phyloP scores from a whole-genome alignment of 2,888 invertebrate genomes.

The Parelbella ahira region DNA sequence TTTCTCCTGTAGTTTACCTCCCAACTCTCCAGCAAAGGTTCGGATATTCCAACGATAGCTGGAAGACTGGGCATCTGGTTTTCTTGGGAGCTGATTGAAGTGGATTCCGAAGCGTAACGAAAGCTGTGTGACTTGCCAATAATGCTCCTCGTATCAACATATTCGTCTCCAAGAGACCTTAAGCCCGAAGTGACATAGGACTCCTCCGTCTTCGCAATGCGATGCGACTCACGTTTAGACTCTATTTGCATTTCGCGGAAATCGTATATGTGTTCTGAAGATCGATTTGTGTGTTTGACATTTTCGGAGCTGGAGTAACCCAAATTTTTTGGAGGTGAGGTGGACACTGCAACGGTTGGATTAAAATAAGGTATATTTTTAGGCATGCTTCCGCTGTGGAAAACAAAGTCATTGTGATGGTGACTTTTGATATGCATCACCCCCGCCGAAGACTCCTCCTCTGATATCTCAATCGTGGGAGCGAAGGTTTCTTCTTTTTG shows the following conservation, averaged over 20 bases:
- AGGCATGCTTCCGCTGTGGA: slow-evolving; percentile 69
- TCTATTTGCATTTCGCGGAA: slow-evolving; percentile 55
- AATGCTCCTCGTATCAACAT: slow-evolving; percentile 73
- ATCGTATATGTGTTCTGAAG: slow-evolving; percentile 60
- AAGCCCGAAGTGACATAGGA: slow-evolving; percentile 57
- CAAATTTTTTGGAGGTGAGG: slow-evolving; percentile 65
- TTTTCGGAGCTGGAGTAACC: slow-evolving; percentile 69
- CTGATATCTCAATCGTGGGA: slow-evolving; percentile 52
- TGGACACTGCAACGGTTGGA: slow-evolving; percentile 52
- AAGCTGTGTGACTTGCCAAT: slow-evolving; percentile 88
- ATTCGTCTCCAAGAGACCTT: slow-evolving; percentile 69
- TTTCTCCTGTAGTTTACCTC: slow-evolving; percentile 74
- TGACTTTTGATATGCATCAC: slow-evolving; percentile 59
- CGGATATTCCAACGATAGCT: slow-evolving; percentile 74
- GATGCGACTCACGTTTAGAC: slow-evolving; percentile 53
- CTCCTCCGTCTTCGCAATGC: slow-evolving; percentile 56
- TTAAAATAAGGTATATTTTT: slow-evolving; percentile 69
- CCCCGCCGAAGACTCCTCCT: slow-evolving; percentile 57
- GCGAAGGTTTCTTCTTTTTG: slow-evolving; percentile 51
- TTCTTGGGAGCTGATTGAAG: slow-evolving; percentile 71
- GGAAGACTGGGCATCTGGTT: slow-evolving; percentile 76
- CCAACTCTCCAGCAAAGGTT: slow-evolving; percentile 75
- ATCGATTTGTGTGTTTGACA: slow-evolving; percentile 56
- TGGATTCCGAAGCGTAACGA: slow-evolving; percentile 79
- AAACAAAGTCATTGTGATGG: slow-evolving; percentile 56